Evolutionary conservation across 2,888 invertebrate species (phyloP).

Genomic region (Ornithoptera priamus): DNA sequence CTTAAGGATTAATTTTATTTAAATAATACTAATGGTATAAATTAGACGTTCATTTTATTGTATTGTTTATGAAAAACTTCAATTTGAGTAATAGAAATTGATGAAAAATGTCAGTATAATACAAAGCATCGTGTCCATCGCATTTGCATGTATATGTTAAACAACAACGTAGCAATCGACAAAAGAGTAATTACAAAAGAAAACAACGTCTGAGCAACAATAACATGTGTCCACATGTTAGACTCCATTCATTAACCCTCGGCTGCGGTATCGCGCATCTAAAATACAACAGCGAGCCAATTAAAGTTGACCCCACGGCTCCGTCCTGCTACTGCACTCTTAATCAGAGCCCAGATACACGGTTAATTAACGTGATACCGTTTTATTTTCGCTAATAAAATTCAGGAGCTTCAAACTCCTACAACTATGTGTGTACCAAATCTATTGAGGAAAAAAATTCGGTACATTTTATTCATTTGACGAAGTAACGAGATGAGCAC

Average conservation of each 20-base stretch:
- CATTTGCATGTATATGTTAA: conserved; percentile 27
- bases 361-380: conserved; percentile 74
- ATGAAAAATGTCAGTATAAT: conserved; percentile 19
- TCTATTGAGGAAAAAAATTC: too few relatives aligned
- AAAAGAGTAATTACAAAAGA: conserved; percentile 62
- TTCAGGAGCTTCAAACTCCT: conserved; percentile 45
- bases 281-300: conserved; percentile 68
- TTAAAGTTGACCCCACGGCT: conserved; percentile 71
- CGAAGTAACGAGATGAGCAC: too few relatives aligned
- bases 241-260: conserved; percentile 69
- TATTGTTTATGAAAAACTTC: background rate
- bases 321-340: conserved; percentile 72
- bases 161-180: conserved; percentile 23
- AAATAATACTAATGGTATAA: background rate
- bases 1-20: background rate
- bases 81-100: background rate
- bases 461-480: too few relatives aligned
- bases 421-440: too few relatives aligned
- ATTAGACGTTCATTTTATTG: background rate
- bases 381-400: conserved; percentile 61
- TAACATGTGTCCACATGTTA: conserved; percentile 71
- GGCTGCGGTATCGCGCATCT: conserved; percentile 69
- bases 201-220: conserved; percentile 56
- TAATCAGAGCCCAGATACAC: conserved; percentile 74
- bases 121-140: conserved; percentile 27